Evolutionary conservation across 2,888 invertebrate genomes (phyloP).

Genomic region (Pheosia tremula): DNA sequence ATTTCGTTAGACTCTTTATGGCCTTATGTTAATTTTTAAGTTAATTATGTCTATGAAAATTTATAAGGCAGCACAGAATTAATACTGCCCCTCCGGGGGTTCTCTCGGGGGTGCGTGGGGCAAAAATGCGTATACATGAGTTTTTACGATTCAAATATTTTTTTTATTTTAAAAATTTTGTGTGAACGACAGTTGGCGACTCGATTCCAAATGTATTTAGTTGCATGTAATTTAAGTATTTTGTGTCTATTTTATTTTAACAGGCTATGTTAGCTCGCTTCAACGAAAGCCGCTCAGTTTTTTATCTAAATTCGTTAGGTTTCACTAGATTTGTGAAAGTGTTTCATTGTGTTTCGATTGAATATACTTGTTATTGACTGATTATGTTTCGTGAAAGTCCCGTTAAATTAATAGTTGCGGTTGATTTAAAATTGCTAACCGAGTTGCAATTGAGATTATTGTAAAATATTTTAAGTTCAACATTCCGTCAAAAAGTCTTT

Average conservation of each 20-base stretch:
- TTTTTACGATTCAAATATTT: slow-evolving; percentile 75
- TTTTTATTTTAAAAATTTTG: slow-evolving; percentile 61
- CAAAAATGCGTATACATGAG: slow-evolving; percentile 61
- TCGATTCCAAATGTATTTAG: slow-evolving; percentile 71
- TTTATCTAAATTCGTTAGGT: not conserved
- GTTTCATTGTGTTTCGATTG: not conserved
- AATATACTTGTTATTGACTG: not conserved
- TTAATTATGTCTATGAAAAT: slow-evolving; percentile 83
- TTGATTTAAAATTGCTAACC: not conserved
- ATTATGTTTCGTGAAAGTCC: slow-evolving; percentile 3
- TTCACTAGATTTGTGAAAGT: slow-evolving; percentile 1
- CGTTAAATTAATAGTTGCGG: not conserved
- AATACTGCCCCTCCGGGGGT: slow-evolving; percentile 68
- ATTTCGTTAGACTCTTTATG: slow-evolving; percentile 81
- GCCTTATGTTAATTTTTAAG: slow-evolving; percentile 83
- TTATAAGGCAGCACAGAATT: slow-evolving; percentile 78
- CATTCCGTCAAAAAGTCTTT: too few species aligned
- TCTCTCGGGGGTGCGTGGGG: slow-evolving; percentile 61
- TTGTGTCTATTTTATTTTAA: too few species aligned
- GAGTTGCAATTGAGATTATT: not conserved
- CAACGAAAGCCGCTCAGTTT: slow-evolving; percentile 30
- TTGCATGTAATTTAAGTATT: slow-evolving; percentile 22
- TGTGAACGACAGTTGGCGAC: slow-evolving; percentile 71
- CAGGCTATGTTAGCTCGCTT: slow-evolving; percentile 41
- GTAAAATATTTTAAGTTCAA: not conserved